Evolutionary conservation across 2,888 invertebrate species (phyloP).

Genomic region (Hermodice carunculata): DNA sequence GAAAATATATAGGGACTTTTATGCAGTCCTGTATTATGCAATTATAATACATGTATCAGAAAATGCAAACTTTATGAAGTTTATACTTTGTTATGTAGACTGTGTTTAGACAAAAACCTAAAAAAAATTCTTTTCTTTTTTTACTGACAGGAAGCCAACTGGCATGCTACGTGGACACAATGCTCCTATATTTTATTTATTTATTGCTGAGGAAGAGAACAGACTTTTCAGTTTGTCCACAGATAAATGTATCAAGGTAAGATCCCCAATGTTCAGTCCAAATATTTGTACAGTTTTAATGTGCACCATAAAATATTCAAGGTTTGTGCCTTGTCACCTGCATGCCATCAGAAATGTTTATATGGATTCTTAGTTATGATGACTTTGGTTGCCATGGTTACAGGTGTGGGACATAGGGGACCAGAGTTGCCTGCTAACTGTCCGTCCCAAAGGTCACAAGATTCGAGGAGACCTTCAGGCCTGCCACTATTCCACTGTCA

Average conservation of each 20-base stretch:
- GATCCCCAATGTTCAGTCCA: too few relatives aligned
- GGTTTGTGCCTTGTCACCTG: too few relatives aligned
- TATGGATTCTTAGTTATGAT: background rate
- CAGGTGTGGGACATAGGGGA: constrained; percentile 70
- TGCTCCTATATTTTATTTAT: constrained; percentile 68
- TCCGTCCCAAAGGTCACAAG: constrained; percentile 69
- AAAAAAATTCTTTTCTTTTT: too few relatives aligned
- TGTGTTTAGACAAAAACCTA: too few relatives aligned
- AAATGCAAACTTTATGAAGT: too few relatives aligned
- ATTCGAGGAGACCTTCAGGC: constrained; percentile 69
- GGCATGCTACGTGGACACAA: constrained; percentile 69
- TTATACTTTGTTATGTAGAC: too few relatives aligned
- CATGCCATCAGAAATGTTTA: too few relatives aligned
- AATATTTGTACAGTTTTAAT: too few relatives aligned
- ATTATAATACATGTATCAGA: too few relatives aligned
- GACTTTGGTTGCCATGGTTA: background rate
- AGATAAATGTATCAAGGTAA: constrained; percentile 68
- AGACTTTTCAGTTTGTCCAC: constrained; percentile 69
- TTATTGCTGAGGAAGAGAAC: constrained; percentile 68
- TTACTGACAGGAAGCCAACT: constrained; percentile 67
- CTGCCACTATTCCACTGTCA: constrained; percentile 65
- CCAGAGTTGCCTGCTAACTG: constrained; percentile 67
- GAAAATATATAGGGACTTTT: too few relatives aligned
- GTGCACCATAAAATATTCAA: too few relatives aligned
- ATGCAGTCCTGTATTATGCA: too few relatives aligned